Evolutionary conservation across 2,888 invertebrate genomes (phyloP), one percentile per base, ranked within the genome.

Genomic region (Pinctada fucata): DNA sequence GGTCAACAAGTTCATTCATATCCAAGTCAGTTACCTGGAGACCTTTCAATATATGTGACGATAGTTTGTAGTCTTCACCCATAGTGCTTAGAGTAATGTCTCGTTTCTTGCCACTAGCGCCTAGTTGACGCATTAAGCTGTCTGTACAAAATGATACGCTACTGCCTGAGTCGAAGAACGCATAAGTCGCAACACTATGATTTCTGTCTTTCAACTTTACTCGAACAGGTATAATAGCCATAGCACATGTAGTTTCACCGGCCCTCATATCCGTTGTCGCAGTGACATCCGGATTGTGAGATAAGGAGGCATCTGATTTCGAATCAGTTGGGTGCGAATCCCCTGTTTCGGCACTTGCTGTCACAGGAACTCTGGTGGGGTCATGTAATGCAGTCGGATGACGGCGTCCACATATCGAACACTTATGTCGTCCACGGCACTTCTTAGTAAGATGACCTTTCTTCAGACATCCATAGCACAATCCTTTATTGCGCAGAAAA

Each of bases 211-310:
- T 63, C 4, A 69, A 48, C 31, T 69, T 68, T 45, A 78, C 51
- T 47, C 70, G 48, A 3, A 78, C 69, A 1, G 70, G 78, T 4
- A 78, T 73, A 31, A 78, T 74, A 2, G 78, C 69, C 78, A 78
- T 78, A n/a, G 78, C 73, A 13, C 69, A 78, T n/a, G 73, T 64
- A n/a, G n/a, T n/a, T n/a, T n/a, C n/a, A n/a, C 78, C 73, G 73
- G 64, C 73, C 73, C 78, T 73, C 50, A 3, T 69, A 51, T 78
- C 31, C 13, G n/a, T n/a, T n/a, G n/a, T n/a, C n/a, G n/a, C n/a
- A n/a, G n/a, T n/a, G n/a, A n/a, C n/a, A n/a, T n/a, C n/a, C n/a
- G n/a, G n/a, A n/a, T n/a, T n/a, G n/a, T n/a, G n/a, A n/a, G 50
- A n/a, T n/a, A n/a, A 64, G 52, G 6, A 4, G 6, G 48, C n/a